Base-by-base conservation (phyloP, 2,797 vertebrate genomes). In the Parambassis ranga region DNA sequence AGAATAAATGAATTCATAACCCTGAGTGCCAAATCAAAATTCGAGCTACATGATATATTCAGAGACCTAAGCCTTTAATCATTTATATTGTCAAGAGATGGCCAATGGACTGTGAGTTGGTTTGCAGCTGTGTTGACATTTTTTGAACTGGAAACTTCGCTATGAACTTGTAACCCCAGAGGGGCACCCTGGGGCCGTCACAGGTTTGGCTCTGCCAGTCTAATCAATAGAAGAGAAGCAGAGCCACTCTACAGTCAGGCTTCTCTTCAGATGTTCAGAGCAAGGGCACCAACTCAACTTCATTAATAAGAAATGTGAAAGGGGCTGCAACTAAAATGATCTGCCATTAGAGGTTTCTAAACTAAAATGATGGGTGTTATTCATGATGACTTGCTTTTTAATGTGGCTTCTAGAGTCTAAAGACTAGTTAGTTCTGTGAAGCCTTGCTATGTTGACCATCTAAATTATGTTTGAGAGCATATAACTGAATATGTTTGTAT, bases 31-130 rank as follows among this genome's bases (percentile, higher is more conserved):
- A 31, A 75, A 69, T 79, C 71, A 71, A 70, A 78, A 77, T 61
- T 67, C 28, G 52, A 60, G 42, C 65, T 36, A 27, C 52, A 59
- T 43, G 49, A 58, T 43, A 11, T 50, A 81, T 66, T 74, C 56
- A 65, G 32, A 64, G 26, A 13, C 27, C 33, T 8, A 3, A 9
- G 31, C 56, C 61, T 69, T 75, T 70, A 76, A 75, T 67, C 32
- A 76, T 74, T 66, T 23, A 71, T 67, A 38, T 6, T 53, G 41
- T 63, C 55, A 37, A 63, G 62, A 73, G 52, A 60, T 5, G 43
- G 50, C 15, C 4, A 4, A 41, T 62, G 55, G 65, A 67, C 56
- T 68, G 62, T 62, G 48, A 61, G 57, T 58, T 5, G 5, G 49
- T 35, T 18, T 56, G 32, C 24, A 30, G 68, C 30, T 0, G 3